Evolutionary conservation across 2,113 vertebrate species (phyloP), one percentile per base, ranked within the genome.

Genomic region (Leptobrachium ailaonicum): DNA sequence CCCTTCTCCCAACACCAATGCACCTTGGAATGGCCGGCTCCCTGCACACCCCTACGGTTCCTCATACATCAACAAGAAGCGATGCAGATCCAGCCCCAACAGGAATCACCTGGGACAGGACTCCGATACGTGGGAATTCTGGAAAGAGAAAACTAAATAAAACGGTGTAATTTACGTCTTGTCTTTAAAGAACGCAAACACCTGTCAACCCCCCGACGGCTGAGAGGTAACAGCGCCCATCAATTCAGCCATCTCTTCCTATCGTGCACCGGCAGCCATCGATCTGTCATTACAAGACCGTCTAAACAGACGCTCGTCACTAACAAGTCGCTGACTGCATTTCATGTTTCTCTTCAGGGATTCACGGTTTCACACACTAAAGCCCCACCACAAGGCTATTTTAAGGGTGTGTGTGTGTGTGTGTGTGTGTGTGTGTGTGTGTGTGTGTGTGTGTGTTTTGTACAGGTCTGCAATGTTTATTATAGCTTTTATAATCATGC

Each of bases 101-200:
- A 8, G 47, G 71, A 32, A 63, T 79, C 41, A 79, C 64, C 45
- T 70, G 66, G 44, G 63, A 41, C 50, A 66, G 77, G 45, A 72
- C 64, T 79, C 45, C 12, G 69, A 79, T 63, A 56, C 70, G 44
- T 50, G 77, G 77, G 20, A 79, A 79, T 70, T 79, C 40, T 43
- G 77, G 40, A 41, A 50, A 60, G 66, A 73, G 67, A 68, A 40
- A 64, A 40, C 9, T 14, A 71, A 80, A 80, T 80, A 73, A 3
- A n/a, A 20, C 11, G 50, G 32, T 10, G 62, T 41, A 60, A 80
- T 80, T 80, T 80, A 80, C 67, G 54, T 66, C 63, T 58, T 74
- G 71, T 67, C 62, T 45, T 10, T 66, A 66, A n/a, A 4, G 68
- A 80, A 74, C 45, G 78, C 78, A 80, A 80, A 80, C 78, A 80